Evolutionary conservation across 2,113 vertebrate genomes (phyloP).

Genomic region (Beaufortia kweichowensis): DNA sequence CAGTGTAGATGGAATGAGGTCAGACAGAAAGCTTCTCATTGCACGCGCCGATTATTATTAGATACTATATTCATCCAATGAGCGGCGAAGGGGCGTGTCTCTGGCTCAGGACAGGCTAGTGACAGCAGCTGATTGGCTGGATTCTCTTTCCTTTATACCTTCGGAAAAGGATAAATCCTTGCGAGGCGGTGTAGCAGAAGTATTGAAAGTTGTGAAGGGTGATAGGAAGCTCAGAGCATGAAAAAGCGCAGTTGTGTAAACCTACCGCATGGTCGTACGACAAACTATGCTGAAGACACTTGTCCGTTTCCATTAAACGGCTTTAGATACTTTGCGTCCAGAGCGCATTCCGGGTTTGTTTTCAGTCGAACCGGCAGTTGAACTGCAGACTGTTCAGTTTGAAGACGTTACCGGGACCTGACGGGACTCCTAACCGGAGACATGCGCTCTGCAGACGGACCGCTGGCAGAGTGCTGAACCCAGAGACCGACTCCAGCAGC

Average conservation of each 20-base stretch:
- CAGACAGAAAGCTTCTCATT: slow-evolving; percentile 94
- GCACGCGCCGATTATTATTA: slow-evolving; percentile 94
- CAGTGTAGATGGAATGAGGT: slow-evolving; percentile 96
- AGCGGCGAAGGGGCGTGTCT: slow-evolving; percentile 72
- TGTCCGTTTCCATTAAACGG: slow-evolving; percentile 66
- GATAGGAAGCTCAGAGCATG: slow-evolving; percentile 77
- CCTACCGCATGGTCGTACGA: slow-evolving; percentile 76
- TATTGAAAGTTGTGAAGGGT: slow-evolving; percentile 76
- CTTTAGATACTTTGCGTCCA: slow-evolving; percentile 51
- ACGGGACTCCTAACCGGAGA: slow-evolving; percentile 42
- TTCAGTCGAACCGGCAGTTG: slow-evolving; percentile 78
- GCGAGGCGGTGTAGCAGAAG: slow-evolving; percentile 83
- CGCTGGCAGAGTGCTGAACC: slow-evolving; percentile 34
- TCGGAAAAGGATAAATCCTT: slow-evolving; percentile 82
- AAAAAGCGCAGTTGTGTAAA: slow-evolving; percentile 75
- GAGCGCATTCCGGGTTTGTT: slow-evolving; percentile 62
- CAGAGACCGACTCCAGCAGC: slow-evolving; percentile 23
- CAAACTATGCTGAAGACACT: slow-evolving; percentile 70
- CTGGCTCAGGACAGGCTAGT: slow-evolving; percentile 80
- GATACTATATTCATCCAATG: slow-evolving; percentile 86
- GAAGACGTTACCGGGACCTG: slow-evolving; percentile 36
- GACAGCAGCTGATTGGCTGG: slow-evolving; percentile 85
- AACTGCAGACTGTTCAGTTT: slow-evolving; percentile 53
- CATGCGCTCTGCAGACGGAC: slow-evolving; percentile 46
- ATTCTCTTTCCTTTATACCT: slow-evolving; percentile 55